Evolutionary conservation across 1,140 invertebrate genomes (phyloP), one percentile per base, ranked within the genome.

Genomic region (Drosophila tristis): DNA sequence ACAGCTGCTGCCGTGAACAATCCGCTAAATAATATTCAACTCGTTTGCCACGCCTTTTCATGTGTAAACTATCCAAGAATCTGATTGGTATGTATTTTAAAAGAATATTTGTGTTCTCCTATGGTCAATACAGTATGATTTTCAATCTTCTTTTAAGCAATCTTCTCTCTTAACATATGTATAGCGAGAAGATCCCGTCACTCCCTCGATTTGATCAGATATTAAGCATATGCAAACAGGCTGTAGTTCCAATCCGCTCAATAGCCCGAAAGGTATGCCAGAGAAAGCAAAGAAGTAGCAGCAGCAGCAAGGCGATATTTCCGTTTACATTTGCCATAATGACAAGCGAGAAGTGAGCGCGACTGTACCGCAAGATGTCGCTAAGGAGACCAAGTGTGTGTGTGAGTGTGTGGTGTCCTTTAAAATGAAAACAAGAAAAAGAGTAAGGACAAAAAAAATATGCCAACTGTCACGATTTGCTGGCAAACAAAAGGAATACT

Each of bases 381-480:
- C 7, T 26, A 5, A 39, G 11, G 31, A 39, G 35, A 39, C n/a
- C 6, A n/a, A 11, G 8, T n/a, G 2, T 15, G 45, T 61, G 29
- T 42, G 15, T 45, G 42, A 31, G 6, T 31, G 6, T 31, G 23
- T 61, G 26, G 26, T 29, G 56, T 44, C 8, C 11, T 49, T 5
- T n/a, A 42, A 11, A 60, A 66, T 49, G 64, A 64, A 51, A 35
- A 31, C 44, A 9, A 48, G 42, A 51, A 43, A 60, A 51, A 51
- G 61, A 67, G 44, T 56, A 56, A 31, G 25, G 42, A 42, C 5
- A 13, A 39, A 39, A 53, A 68, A 68, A 57, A 58, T 63, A 70
- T 74, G 65, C 63, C 71, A 74, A 70, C 59, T 70, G 59, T 48
- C 65, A 63, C 23, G 48, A 62, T 42, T 62, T 49, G 55, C 16